Conservation (phyloP, 2,797 vertebrate species). For the Danionella dracula region DNA sequence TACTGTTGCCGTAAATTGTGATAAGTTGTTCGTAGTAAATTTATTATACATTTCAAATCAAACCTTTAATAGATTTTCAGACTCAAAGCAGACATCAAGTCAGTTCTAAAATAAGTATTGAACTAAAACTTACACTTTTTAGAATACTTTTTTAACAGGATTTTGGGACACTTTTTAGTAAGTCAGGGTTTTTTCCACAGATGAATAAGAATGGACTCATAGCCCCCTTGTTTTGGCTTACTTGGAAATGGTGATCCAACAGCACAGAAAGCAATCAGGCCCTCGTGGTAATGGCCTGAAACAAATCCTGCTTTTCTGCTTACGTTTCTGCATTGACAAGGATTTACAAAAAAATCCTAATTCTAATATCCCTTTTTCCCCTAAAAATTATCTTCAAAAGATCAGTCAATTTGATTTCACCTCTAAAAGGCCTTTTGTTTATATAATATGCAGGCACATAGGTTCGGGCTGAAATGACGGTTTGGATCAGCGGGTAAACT, state of each 20-base stretch:
- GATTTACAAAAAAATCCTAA: neutral
- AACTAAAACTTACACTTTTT: too few species aligned
- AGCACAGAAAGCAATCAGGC: neutral
- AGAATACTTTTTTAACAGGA: too few species aligned
- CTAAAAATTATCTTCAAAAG: neutral
- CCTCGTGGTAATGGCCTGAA: neutral
- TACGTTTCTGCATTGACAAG: neutral
- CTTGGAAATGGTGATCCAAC: neutral
- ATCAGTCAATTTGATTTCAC: neutral
- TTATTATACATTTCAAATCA: too few species aligned
- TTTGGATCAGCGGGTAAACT: neutral
- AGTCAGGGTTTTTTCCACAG: neutral
- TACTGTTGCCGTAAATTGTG: too few species aligned
- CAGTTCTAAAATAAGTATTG: too few species aligned
- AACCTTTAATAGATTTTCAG: too few species aligned
- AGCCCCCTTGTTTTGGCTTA: neutral
- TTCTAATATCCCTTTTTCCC: neutral
- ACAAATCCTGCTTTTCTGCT: constrained; percentile 4
- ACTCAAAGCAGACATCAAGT: too few species aligned
- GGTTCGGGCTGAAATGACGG: neutral
- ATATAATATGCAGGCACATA: neutral
- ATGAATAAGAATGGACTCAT: neutral
- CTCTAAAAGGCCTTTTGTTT: too few species aligned
- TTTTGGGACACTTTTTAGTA: too few species aligned
- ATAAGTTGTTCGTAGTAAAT: too few species aligned